Percentiles rank a stretch among this genome's conserved stretches.
Conservation (phyloP, 2,888 invertebrate species). For the Cryptocheilus praepositus region DNA sequence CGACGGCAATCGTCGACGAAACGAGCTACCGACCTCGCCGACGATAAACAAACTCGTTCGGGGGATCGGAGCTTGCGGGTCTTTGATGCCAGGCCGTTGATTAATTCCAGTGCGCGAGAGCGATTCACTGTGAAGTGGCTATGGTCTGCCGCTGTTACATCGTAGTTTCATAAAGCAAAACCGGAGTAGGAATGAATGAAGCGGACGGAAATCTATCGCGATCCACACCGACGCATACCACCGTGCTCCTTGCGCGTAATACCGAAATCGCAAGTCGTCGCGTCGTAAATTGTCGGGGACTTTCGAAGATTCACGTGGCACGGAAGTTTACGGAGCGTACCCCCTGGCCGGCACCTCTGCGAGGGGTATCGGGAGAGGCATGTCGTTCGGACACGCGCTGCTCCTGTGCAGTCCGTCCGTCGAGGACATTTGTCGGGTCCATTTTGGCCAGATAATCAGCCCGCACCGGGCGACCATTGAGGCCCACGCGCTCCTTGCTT, state of each 20-base stretch:
- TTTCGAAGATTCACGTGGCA: conserved; percentile 18
- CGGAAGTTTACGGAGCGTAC: not conserved
- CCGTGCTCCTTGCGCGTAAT: too few relatives aligned
- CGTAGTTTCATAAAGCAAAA: too few relatives aligned
- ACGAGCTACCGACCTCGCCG: conserved; percentile 43
- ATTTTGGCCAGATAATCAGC: conserved; percentile 55
- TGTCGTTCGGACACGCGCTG: conserved; percentile 34
- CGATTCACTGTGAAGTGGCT: not conserved
- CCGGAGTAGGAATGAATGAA: too few relatives aligned
- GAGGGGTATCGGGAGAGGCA: conserved; percentile 22
- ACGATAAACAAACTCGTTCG: conserved; percentile 69
- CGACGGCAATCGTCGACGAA: conserved; percentile 33
- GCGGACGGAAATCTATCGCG: too few relatives aligned
- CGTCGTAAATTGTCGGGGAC: too few relatives aligned
- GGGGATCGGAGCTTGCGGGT: conserved; percentile 56
- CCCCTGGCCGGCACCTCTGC: conserved; percentile 17
- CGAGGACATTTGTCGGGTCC: conserved; percentile 35
- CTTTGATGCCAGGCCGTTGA: conserved; percentile 72
- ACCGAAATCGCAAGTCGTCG: too few relatives aligned
- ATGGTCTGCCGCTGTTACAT: too few relatives aligned
- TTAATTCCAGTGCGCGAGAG: conserved; percentile 65
- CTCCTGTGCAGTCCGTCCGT: conserved; percentile 13
- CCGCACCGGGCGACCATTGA: conserved; percentile 29
- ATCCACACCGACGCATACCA: too few relatives aligned
- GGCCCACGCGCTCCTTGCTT: conserved; percentile 6